phyloP scores from a whole-genome alignment of 2,888 invertebrate species.

The Sycophila texana region DNA sequence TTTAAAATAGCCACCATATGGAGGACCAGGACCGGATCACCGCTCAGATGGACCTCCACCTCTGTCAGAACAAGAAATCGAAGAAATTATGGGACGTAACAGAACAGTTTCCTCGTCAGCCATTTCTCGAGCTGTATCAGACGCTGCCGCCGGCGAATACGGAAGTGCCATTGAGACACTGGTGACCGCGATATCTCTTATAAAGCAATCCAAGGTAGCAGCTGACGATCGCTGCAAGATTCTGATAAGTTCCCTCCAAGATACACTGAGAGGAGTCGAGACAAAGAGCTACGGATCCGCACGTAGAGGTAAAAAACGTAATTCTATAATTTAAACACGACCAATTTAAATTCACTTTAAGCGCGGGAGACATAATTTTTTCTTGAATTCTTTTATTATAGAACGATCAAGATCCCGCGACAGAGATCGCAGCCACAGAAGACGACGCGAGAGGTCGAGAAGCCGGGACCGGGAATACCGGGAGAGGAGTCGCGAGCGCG shows the following conservation, averaged over 20 bases:
- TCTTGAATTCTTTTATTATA: slow-evolving; percentile 61
- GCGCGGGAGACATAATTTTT: not conserved
- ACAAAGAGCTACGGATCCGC: slow-evolving; percentile 94
- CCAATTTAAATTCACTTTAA: not conserved
- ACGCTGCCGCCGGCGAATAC: slow-evolving; percentile 98
- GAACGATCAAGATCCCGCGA: slow-evolving; percentile 78
- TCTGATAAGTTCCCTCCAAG: slow-evolving; percentile 95
- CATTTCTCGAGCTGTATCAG: slow-evolving; percentile 96
- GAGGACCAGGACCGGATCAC: slow-evolving; percentile 78
- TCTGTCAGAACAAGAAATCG: slow-evolving; percentile 95
- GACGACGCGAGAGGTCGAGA: slow-evolving; percentile 84
- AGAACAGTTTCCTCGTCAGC: slow-evolving; percentile 98
- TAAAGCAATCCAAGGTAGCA: slow-evolving; percentile 97
- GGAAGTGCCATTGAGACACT: slow-evolving; percentile 99
- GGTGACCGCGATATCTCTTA: slow-evolving; percentile 98
- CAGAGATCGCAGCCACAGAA: slow-evolving; percentile 77
- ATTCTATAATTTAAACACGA: no score
- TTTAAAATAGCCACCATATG: slow-evolving; percentile 77
- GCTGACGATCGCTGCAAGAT: slow-evolving; percentile 99
- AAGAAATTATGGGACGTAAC: slow-evolving; percentile 98
- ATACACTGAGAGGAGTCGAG: slow-evolving; percentile 97
- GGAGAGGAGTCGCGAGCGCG: slow-evolving; percentile 78
- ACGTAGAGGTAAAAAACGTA: slow-evolving; percentile 78
- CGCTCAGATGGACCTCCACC: slow-evolving; percentile 80
- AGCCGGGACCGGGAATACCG: slow-evolving; percentile 82